Base-by-base conservation (phyloP, 2,113 vertebrate genomes). In the Chaenocephalus aceratus region DNA sequence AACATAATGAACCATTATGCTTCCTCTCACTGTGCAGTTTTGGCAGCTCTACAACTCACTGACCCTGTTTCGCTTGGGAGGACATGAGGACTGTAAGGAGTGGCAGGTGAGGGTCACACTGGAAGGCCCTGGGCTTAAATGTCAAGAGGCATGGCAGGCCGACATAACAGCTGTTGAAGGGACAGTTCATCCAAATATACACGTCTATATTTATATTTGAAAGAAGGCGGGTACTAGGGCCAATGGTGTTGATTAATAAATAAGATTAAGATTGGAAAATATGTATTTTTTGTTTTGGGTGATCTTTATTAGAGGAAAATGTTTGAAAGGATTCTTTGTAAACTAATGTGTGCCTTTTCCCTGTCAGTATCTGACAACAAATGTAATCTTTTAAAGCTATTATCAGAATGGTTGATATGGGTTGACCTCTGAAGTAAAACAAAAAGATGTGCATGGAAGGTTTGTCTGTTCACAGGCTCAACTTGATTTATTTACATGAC, bases 11-110 rank as follows among this genome's bases (percentile, higher is more conserved):
- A 83, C 73, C 51, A 68, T 46, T 21, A 75, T 36, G 8, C 46
- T 53, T 83, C 59, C 51, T 72, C 78, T 88, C 72, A 70, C 46
- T 75, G 69, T 76, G 11, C 86, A 99, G 98, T 99, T 99, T 90
- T 99, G 98, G 98, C 98, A 99, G 94, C 95, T 99, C 3, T 98
- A 99, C 88, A 99, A 99, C 41, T 96, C 97, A 0, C 26, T 97
- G 93, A 97, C 96, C 0, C 93, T 99, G 78, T 99, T 99, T 41
- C 96, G 94, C 76, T 91, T 99, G 92, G 97, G 96, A 2, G 92
- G 95, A 82, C 97, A 95, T 0, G 92, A 97, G 53, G 96, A 97
- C 68, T 99, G 98, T 93, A 97, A 95, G 89, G 98, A 99, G 92
- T 99, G 98, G 98, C 98, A 99, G 96, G 98, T 98, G 93, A 85